These are phyloP conservation scores for Chauna torquata DNA, from an alignment of 2,113 vertebrate genomes.

Conservation along the genomic window DNA sequence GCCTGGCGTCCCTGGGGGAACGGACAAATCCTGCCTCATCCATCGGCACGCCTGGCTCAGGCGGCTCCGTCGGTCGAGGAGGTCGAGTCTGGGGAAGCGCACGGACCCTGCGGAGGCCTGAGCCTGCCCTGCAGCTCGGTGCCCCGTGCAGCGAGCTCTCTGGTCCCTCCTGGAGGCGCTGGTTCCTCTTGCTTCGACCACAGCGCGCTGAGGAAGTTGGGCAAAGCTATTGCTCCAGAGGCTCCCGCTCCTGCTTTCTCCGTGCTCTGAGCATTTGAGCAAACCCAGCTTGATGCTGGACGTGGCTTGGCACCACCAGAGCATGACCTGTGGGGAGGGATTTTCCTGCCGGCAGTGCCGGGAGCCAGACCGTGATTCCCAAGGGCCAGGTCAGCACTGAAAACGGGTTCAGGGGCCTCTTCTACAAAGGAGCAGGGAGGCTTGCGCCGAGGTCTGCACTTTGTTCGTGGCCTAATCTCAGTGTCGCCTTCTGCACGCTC, in stretches of 20 bases:
- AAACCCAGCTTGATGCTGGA: not conserved
- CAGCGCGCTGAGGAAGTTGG: rapidly evolving
- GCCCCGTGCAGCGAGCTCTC: not conserved
- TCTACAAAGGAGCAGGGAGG: not conserved
- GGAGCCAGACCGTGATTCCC: not conserved
- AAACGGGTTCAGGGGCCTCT: not conserved
- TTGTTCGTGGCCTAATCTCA: no score
- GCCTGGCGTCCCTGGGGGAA: not conserved
- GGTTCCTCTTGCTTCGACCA: not conserved
- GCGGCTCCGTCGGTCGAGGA: no score
- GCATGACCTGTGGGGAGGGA: not conserved
- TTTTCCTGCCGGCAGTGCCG: not conserved
- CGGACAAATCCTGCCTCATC: not conserved
- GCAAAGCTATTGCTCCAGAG: not conserved
- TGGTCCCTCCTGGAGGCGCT: not conserved
- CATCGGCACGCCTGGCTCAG: rapidly evolving
- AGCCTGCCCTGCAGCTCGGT: rapidly evolving
- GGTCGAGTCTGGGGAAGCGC: no score
- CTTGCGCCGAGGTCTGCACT: not conserved
- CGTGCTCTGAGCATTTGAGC: not conserved
- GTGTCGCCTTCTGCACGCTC: rapidly evolving
- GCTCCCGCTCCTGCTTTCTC: not conserved
- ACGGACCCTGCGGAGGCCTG: not conserved
- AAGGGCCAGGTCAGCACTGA: rapidly evolving
- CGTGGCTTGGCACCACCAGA: not conserved